Evolutionary conservation across 2,113 vertebrate species (phyloP).

Genomic region (Oncorhynchus gorbuscha): DNA sequence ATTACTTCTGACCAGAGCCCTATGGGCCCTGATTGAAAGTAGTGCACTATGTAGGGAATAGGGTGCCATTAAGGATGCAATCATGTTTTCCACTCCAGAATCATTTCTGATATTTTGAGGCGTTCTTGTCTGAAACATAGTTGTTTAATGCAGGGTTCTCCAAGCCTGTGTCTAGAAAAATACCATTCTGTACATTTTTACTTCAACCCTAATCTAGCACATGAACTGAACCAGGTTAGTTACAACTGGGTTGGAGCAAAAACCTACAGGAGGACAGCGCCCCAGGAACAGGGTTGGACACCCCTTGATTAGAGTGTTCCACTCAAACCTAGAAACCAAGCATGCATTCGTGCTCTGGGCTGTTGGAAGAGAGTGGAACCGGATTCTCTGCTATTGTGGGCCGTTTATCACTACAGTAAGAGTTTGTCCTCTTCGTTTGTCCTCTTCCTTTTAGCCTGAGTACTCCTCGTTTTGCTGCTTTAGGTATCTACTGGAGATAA

Average conservation of each 20-base stretch:
- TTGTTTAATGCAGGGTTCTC: neutral
- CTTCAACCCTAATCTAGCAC: no score
- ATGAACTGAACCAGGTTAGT: no score
- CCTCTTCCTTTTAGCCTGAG: constrained; percentile 8
- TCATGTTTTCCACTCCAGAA: neutral
- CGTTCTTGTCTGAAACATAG: neutral
- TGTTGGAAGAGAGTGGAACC: neutral
- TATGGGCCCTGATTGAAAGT: no score
- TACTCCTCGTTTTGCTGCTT: neutral
- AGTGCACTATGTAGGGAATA: neutral
- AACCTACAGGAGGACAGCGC: no score
- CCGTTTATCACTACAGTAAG: constrained; percentile 12
- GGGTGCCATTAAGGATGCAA: neutral
- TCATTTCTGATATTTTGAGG: neutral
- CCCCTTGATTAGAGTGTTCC: neutral
- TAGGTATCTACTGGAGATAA: constrained; percentile 15
- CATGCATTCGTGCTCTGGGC: neutral
- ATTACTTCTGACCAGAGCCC: no score
- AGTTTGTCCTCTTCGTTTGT: neutral
- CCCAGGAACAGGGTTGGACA: no score
- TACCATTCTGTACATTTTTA: no score
- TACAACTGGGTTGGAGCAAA: no score
- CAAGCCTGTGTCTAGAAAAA: no score
- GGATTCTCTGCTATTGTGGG: constrained; percentile 11
- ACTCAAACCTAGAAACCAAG: neutral